A percentile compares a stretch with the other conserved stretches of the same genome.
These are phyloP conservation scores for Prolemur simus DNA, from an alignment of 2,113 vertebrate genomes.

Conservation along the genomic window DNA sequence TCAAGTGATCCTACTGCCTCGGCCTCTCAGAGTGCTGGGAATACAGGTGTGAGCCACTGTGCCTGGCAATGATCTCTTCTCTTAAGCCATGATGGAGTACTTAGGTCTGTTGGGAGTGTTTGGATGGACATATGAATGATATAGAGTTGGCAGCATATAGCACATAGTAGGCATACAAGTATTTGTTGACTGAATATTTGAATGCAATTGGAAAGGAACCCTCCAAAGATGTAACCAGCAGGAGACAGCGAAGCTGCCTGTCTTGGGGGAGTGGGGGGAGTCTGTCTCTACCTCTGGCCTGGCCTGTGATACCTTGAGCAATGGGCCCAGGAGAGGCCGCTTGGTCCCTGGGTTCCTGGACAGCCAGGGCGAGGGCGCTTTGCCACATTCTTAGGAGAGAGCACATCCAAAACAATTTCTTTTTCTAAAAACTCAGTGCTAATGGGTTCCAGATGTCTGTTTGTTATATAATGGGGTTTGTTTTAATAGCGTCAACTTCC, in stretches of 20 bases:
- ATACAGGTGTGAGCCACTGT: no score
- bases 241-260: neutral
- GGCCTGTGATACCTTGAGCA: slow-evolving; percentile 23
- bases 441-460: slow-evolving; percentile 77
- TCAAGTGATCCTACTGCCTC: no score
- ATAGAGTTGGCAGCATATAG: neutral
- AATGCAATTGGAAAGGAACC: neutral
- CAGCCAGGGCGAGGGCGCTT: slow-evolving; percentile 59
- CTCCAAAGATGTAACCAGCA: neutral
- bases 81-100: neutral
- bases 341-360: slow-evolving; percentile 70
- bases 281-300: neutral
- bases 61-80: neutral
- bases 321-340: slow-evolving; percentile 5
- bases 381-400: slow-evolving; percentile 78
- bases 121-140: neutral
- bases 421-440: slow-evolving; percentile 76
- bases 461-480: slow-evolving; percentile 82
- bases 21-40: no score
- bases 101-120: neutral
- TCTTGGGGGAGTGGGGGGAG: no score
- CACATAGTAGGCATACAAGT: neutral
- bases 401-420: slow-evolving; percentile 79
- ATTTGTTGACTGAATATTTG: neutral
- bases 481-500: slow-evolving; percentile 81